Evolutionary conservation across 1,140 invertebrate species (phyloP), one percentile per base, ranked within the genome.

Genomic region (Heliconius melpomene): DNA sequence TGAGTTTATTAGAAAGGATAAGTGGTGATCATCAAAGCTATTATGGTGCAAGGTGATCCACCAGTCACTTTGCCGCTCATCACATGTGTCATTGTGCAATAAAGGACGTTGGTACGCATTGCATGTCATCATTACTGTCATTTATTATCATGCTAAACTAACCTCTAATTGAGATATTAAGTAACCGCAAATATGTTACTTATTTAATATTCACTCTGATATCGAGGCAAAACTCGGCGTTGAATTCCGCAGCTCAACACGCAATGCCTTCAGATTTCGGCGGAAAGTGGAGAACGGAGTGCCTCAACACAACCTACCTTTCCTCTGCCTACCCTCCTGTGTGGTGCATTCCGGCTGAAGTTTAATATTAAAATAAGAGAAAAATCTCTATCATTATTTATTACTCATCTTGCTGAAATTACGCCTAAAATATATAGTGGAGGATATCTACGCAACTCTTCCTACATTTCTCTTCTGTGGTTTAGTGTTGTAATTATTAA

Each of bases 31-130:
- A 85, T 85, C 82, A 83, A 81, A 85, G 82, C 84, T 85, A 86
- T 88, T 86, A 87, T 79, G 78, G 83, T 78, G 77, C 89, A 90
- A 90, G 89, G 89, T 87, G 81, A 90, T 84, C 89, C 83, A 84
- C 87, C 82, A 83, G 81, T 88, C 83, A 85, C 83, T 77, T 81
- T 75, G 78, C 78, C 82, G 60, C 80, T 82, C 78, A 82, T 77
- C 78, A 74, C 52, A 70, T 72, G 76, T 82, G 77, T 70, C 78
- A 80, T 87, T 84, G 81, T 77, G 84, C 50, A 83, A 87, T 79
- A 84, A 80, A 82, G 79, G 81, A 86, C 81, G 79, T 70, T 57
- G 75, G 75, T 50, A 60, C 54, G 72, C 26, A 66, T 29, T 46
- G 26, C 71, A 80, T 75, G 78, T 75, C 50, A 72, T 66, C 52